phyloP scores from a whole-genome alignment of 2,113 vertebrate species.

The Odocoileus virginianus region DNA sequence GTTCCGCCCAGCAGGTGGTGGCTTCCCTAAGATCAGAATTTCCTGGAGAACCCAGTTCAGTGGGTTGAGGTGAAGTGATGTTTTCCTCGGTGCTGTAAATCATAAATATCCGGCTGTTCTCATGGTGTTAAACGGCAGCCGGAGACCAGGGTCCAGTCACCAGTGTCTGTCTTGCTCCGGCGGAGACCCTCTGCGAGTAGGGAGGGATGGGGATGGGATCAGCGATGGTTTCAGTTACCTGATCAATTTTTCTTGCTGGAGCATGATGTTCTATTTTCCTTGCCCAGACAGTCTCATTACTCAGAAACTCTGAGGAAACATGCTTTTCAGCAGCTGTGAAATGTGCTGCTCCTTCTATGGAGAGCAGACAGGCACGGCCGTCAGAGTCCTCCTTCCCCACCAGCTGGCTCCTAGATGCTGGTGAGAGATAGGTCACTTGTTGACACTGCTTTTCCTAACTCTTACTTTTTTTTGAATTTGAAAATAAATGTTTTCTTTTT shows the following conservation, averaged over 20 bases:
- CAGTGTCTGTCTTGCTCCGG: neutral
- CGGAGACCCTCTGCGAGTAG: neutral
- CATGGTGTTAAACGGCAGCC: neutral
- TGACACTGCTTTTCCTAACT: neutral
- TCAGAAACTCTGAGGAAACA: conserved; percentile 33
- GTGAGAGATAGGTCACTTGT: neutral
- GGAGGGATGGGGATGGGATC: too few species aligned
- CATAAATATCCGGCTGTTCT: neutral
- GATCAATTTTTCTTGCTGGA: conserved; percentile 32
- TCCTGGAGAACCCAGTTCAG: neutral
- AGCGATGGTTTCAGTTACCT: neutral
- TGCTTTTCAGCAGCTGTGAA: conserved; percentile 37
- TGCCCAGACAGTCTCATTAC: conserved; percentile 51
- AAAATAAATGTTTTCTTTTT: neutral
- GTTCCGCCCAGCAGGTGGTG: accelerated
- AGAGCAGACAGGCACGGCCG: neutral
- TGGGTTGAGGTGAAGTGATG: neutral
- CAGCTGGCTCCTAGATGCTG: neutral
- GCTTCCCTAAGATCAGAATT: neutral
- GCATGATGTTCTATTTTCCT: conserved; percentile 38
- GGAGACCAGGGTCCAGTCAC: neutral
- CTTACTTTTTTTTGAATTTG: neutral
- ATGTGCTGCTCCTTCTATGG: neutral
- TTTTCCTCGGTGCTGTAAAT: neutral
- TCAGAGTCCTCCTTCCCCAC: neutral